A percentile compares a stretch with the other conserved stretches of the same genome.
These are phyloP conservation scores for Tachycineta bicolor DNA, from an alignment of 2,113 vertebrate genomes.

Conservation along the genomic window DNA sequence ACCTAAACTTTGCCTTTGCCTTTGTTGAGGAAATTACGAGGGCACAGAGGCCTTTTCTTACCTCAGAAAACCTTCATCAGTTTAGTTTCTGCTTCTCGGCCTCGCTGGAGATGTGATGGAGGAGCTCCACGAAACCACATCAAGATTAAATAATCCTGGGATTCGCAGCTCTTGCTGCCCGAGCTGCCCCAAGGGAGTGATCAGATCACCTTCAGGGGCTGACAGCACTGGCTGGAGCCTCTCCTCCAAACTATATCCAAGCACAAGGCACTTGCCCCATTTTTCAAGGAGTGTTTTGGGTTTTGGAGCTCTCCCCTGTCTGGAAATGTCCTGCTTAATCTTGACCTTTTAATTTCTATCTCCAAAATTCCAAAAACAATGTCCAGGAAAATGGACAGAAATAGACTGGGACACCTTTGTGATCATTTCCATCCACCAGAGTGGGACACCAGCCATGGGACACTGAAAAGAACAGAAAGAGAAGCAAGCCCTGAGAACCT, in stretches of 20 bases:
- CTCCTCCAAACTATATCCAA: not conserved
- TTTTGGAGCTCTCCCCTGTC: not conserved
- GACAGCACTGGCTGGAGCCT: not conserved
- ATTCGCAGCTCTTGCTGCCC: not conserved
- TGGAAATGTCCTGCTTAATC: not conserved
- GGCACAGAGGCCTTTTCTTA: not conserved
- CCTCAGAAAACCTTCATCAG: not conserved
- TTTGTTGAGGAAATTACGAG: not conserved
- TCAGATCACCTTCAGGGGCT: not conserved
- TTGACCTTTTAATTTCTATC: not conserved
- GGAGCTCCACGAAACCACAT: not conserved
- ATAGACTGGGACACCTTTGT: not conserved
- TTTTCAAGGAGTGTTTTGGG: not conserved
- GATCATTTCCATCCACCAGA: not conserved
- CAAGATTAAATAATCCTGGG: not conserved
- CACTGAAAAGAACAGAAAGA: not conserved
- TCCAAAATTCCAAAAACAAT: not conserved
- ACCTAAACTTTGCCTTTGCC: not conserved
- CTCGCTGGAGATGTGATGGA: not conserved
- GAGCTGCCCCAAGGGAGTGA: not conserved
- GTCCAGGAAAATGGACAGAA: not conserved
- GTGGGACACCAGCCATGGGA: not conserved
- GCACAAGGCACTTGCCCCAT: not conserved
- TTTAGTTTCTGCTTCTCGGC: not conserved
- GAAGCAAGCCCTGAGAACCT: not conserved